phyloP scores from a whole-genome alignment of 1,140 invertebrate species.

The Choristoneura fumiferana region DNA sequence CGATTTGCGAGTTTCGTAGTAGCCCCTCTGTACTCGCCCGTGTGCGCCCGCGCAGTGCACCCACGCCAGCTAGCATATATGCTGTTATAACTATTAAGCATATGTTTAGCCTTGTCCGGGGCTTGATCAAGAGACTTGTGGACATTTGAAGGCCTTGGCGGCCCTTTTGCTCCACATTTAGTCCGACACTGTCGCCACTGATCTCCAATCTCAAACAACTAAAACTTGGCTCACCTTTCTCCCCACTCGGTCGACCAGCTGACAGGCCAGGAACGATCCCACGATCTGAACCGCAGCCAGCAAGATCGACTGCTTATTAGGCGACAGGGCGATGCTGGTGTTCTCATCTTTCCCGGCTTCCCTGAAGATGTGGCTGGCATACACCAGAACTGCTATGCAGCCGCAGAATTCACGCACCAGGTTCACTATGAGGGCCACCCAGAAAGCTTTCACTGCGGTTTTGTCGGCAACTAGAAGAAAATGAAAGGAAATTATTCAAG shows the following conservation, averaged over 20 bases:
- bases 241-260: slow-evolving; percentile 61
- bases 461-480: slow-evolving; percentile 51
- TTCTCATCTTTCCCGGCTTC: slow-evolving; percentile 53
- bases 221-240: slow-evolving; percentile 65
- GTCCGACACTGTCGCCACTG: no score
- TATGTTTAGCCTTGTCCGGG: no score
- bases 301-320: slow-evolving; percentile 65
- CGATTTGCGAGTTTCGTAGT: no score
- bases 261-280: slow-evolving; percentile 66
- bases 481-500: slow-evolving; percentile 1
- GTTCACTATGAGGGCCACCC: slow-evolving; percentile 64
- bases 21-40: no score
- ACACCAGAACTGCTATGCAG: slow-evolving; percentile 67
- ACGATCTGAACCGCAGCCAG: slow-evolving; percentile 63
- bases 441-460: slow-evolving; percentile 63
- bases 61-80: no score
- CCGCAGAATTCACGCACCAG: slow-evolving; percentile 65
- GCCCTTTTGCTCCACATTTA: no score
- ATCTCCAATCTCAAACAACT: no score
- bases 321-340: slow-evolving; percentile 53
- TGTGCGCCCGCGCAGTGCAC: no score
- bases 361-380: slow-evolving; percentile 66
- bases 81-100: no score
- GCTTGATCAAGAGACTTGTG: no score
- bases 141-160: no score